Evolutionary conservation across 1,140 invertebrate species (phyloP), one percentile per base, ranked within the genome.

Genomic region (Bombus turneri): DNA sequence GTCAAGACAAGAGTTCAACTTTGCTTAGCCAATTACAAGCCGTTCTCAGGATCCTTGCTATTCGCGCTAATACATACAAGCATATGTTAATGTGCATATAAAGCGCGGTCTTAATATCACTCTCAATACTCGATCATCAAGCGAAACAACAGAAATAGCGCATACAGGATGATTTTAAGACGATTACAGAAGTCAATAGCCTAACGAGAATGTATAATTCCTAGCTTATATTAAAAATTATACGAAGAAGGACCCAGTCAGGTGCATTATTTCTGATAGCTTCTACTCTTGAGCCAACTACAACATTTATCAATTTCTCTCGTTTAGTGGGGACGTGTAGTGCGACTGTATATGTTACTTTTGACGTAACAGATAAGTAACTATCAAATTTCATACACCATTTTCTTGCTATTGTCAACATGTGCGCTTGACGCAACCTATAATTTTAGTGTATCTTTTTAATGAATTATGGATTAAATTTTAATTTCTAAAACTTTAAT

Each of bases 1-100:
- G 31, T n/a, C 53, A 39, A 79, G 72, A 69, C 78, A 83, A 43
- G 1, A 81, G 87, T 89, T 91, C 84, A 87, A 87, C 77, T 93
- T 66, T 91, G 88, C 88, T 90, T 86, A 92, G 92, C 84, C 53
- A 69, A 18, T n/a, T 41, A 62, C 28, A 47, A n/a, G 25, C 31
- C 73, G 81, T 76, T 88, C 87, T 72, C 86, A 86, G 64, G 79
- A n/a, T 74, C 62, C 47, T 37, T 22, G n/a, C 22, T 71, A 25
- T 8, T 15, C 31, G 25, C 22, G 31, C 22, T 53, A 22, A 15
- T 41, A 71, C 37, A 1, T 28, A 28, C 9, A 3, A 10, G 6
- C 34, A 2, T 18, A 3, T 1, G 9, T 22, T 47, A 22, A 53
- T 53, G 5, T 53, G 8, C 5, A 8, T 53, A 8, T 22, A 22